A percentile compares a stretch with the other conserved stretches of the same genome.
phyloP scores from a whole-genome alignment of 1,140 invertebrate genomes.

The Copidosoma floridanum region DNA sequence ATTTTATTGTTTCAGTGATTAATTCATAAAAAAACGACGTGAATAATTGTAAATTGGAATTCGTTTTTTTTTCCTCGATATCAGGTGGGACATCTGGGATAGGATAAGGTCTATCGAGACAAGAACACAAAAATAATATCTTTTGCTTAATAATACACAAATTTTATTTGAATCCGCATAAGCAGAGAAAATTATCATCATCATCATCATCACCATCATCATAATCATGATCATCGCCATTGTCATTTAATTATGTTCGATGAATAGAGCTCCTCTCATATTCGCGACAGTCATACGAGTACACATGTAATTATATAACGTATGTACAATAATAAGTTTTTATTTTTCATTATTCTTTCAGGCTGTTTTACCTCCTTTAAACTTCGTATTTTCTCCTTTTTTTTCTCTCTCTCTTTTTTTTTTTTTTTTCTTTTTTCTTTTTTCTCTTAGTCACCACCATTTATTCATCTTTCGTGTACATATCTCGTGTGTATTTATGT shows the following conservation, averaged over 20 bases:
- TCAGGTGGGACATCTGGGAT: too few species aligned
- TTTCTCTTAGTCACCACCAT: too few species aligned
- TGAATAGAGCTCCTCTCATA: constrained; percentile 27
- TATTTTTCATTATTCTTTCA: too few species aligned
- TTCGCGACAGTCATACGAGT: constrained; percentile 31
- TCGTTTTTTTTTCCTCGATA: too few species aligned
- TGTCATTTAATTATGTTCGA: constrained; percentile 28
- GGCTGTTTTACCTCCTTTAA: too few species aligned
- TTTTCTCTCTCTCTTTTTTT: constrained; percentile 22
- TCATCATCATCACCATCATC: constrained; percentile 1
- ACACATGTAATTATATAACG: constrained; percentile 30
- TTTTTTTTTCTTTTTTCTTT: constrained; percentile 22
- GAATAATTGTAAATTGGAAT: too few species aligned
- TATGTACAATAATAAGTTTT: constrained; percentile 45
- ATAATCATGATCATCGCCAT: constrained; percentile 25
- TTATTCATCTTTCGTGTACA: too few species aligned
- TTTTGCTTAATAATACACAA: constrained; percentile 46
- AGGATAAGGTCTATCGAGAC: too few species aligned
- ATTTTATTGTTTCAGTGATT: too few species aligned
- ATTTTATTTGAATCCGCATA: constrained; percentile 42
- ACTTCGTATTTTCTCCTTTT: too few species aligned
- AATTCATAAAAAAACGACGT: too few species aligned
- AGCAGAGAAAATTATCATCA: constrained; percentile 29
- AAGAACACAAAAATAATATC: constrained; percentile 13
- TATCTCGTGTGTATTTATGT: too few species aligned